Evolutionary conservation across 2,113 vertebrate genomes (phyloP).

Genomic region (Corapipo altera): DNA sequence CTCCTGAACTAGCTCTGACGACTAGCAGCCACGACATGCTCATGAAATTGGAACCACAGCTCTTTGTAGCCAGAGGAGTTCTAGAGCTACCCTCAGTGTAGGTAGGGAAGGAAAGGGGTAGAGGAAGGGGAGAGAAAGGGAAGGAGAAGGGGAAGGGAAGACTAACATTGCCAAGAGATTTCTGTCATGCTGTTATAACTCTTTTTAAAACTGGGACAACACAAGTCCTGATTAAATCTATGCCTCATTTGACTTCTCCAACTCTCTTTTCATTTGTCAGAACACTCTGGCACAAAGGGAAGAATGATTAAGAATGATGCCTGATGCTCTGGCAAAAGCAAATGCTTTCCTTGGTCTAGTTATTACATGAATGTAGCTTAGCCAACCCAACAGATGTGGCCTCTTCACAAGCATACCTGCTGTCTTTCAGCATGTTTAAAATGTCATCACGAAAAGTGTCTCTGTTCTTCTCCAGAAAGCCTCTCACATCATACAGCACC

Average conservation of each 20-base stretch:
- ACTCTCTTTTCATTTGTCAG: background rate
- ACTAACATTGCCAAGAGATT: background rate
- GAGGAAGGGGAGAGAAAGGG: background rate
- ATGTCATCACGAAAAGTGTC: slow-evolving; percentile 93
- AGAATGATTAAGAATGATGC: background rate
- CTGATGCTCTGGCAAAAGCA: background rate
- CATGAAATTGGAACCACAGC: background rate
- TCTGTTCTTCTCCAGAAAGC: slow-evolving; percentile 91
- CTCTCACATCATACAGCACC: slow-evolving; percentile 87
- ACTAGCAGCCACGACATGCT: background rate
- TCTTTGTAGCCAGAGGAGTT: background rate
- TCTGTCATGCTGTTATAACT: background rate
- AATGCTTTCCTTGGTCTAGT: background rate
- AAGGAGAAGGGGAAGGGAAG: background rate
- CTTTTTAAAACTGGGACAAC: slow-evolving; percentile 23
- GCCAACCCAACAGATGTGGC: background rate
- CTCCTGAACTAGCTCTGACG: background rate
- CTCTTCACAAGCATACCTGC: slow-evolving; percentile 74
- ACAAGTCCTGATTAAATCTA: background rate
- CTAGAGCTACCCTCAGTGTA: background rate
- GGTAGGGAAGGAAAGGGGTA: background rate
- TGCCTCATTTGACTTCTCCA: background rate
- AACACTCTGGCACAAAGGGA: background rate
- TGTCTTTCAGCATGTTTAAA: slow-evolving; percentile 90
- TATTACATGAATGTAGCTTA: background rate